A percentile compares a stretch with the other conserved stretches of the same genome.
Evolutionary conservation across 2,797 vertebrate species (phyloP).

Genomic region (Pipistrellus kuhlii): DNA sequence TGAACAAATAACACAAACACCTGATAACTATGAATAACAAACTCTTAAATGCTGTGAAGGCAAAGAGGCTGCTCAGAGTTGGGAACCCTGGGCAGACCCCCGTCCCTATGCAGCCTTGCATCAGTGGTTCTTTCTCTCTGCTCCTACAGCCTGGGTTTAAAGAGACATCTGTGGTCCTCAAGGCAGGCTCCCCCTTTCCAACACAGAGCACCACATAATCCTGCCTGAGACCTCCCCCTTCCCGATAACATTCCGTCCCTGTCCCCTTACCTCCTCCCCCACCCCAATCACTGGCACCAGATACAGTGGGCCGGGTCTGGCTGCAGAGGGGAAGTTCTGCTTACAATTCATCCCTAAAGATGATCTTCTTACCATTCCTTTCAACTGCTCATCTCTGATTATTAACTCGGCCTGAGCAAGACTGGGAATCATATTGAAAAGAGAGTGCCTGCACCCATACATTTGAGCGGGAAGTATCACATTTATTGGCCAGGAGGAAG

Average conservation of each 20-base stretch:
- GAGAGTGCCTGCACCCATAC: slow-evolving; percentile 70
- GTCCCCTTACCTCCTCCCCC: no score
- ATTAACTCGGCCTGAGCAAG: slow-evolving; percentile 69
- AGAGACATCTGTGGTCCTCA: not conserved
- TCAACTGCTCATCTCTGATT: slow-evolving; percentile 30
- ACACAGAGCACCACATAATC: not conserved
- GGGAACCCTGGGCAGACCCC: not conserved
- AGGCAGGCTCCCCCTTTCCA: not conserved
- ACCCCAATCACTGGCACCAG: no score
- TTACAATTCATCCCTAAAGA: slow-evolving; percentile 23
- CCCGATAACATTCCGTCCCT: no score
- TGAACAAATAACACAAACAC: not conserved
- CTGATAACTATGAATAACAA: not conserved
- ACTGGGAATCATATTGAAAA: slow-evolving; percentile 79
- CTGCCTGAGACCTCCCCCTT: not conserved
- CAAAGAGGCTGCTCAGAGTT: not conserved
- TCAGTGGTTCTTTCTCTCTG: not conserved
- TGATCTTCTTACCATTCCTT: slow-evolving; percentile 55
- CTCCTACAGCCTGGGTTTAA: not conserved
- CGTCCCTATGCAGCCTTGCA: fast-evolving
- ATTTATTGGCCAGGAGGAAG: slow-evolving; percentile 82
- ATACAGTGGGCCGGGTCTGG: fast-evolving
- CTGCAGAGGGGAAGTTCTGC: not conserved
- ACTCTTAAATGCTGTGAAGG: not conserved
- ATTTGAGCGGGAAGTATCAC: slow-evolving; percentile 78